Conservation (phyloP, 23 tunicate genomes). For the Ciona savignyi region DNA sequence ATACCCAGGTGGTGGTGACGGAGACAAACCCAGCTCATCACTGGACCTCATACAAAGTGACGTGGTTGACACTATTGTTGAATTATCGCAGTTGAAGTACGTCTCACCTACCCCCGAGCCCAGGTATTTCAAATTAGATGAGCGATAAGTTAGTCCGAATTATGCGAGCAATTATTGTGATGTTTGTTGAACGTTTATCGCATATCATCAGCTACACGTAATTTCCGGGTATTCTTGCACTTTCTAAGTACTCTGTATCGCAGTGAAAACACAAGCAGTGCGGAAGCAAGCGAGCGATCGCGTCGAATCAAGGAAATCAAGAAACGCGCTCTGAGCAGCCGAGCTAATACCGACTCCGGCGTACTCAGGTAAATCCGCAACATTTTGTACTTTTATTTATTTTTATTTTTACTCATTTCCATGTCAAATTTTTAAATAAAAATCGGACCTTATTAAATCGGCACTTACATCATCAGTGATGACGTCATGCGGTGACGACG, state of each 20-base stretch:
- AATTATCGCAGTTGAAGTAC: not conserved
- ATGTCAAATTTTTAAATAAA: too few species aligned
- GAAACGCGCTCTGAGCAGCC: conserved; percentile 17
- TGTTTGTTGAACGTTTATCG: too few species aligned
- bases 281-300: conserved; percentile 30
- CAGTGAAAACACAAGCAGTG: not conserved
- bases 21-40: conserved; percentile 31
- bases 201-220: too few species aligned
- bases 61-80: conserved; percentile 34
- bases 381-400: too few species aligned
- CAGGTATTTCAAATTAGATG: too few species aligned
- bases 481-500: conserved; percentile 50
- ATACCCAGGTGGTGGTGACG: conserved; percentile 55
- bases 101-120: too few species aligned
- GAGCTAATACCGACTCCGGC: conserved; percentile 30
- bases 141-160: too few species aligned
- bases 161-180: too few species aligned
- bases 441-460: too few species aligned
- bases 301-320: conserved; percentile 31
- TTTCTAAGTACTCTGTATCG: not conserved
- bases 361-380: too few species aligned
- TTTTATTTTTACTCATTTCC: too few species aligned
- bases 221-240: too few species aligned
- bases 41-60: conserved; percentile 48
- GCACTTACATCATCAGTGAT: conserved; percentile 43